phyloP scores from a whole-genome alignment of 2,888 invertebrate species.

The Leucoma salicis region DNA sequence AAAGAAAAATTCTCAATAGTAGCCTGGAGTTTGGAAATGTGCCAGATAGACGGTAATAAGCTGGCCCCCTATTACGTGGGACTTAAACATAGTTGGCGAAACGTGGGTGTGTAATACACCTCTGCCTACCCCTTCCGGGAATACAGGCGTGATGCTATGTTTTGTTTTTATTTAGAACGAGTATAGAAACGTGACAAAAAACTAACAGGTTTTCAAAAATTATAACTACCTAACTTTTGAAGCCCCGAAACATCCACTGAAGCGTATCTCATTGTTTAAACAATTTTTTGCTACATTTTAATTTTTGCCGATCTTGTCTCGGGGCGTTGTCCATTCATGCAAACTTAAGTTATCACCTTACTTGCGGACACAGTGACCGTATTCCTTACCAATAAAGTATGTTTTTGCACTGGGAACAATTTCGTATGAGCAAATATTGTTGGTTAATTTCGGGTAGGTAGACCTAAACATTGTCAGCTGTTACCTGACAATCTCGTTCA shows the following conservation, averaged over 20 bases:
- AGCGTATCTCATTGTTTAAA: slow-evolving; percentile 20
- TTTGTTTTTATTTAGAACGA: too few species aligned
- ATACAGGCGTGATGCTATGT: too few species aligned
- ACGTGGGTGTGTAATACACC: too few species aligned
- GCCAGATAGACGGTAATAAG: too few species aligned
- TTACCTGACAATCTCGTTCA: slow-evolving; percentile 36
- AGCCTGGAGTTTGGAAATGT: too few species aligned
- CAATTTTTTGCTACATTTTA: slow-evolving; percentile 25
- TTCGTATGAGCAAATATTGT: slow-evolving; percentile 4
- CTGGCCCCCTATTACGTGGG: too few species aligned
- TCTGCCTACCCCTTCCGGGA: too few species aligned
- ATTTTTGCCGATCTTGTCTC: slow-evolving; percentile 31
- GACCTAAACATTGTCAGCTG: slow-evolving; percentile 34
- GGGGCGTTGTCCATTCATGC: slow-evolving; percentile 23
- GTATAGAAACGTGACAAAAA: too few species aligned
- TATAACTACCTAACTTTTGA: too few species aligned
- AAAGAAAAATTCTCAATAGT: too few species aligned
- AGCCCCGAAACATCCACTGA: slow-evolving; percentile 3
- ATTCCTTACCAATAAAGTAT: not conserved
- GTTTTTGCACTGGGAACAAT: not conserved
- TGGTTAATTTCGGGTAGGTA: slow-evolving; percentile 20
- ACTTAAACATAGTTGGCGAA: too few species aligned
- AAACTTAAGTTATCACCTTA: not conserved
- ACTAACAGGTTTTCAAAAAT: too few species aligned
- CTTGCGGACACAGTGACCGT: not conserved